Evolutionary conservation across 2,113 vertebrate species (phyloP).

Genomic region (Opisthocomus hoazin): DNA sequence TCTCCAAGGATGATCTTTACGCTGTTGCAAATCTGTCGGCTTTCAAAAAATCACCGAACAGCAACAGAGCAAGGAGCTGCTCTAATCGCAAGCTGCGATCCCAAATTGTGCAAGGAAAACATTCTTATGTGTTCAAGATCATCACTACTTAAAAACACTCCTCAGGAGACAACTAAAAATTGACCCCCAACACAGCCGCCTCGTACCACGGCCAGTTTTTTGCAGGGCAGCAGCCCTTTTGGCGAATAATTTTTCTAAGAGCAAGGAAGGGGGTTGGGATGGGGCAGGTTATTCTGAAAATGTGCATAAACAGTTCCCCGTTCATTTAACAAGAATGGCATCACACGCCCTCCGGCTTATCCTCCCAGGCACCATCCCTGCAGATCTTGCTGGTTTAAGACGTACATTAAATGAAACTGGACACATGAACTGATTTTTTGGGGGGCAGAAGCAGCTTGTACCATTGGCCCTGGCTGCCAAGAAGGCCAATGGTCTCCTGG

Average conservation of each 20-base stretch:
- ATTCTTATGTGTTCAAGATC: neutral
- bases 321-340: neutral
- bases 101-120: neutral
- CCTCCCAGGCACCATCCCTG: neutral
- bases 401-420: neutral
- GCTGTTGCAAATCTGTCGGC: neutral
- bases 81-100: neutral
- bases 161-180: neutral
- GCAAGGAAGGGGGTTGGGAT: neutral
- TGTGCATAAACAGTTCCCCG: neutral
- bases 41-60: neutral
- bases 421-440: neutral
- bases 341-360: neutral
- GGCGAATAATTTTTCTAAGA: neutral
- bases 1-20: neutral
- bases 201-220: rapidly evolving
- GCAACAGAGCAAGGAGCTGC: neutral
- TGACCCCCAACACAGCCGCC: too few species aligned
- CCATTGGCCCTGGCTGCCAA: too few species aligned
- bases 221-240: neutral
- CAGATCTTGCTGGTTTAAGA: neutral
- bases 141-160: neutral
- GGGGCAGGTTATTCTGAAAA: neutral
- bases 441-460: neutral
- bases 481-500: too few species aligned